Percentiles rank a stretch among this genome's conserved stretches.
Evolutionary conservation across 1,140 invertebrate genomes (phyloP).

Genomic region (Triops longicaudatus): DNA sequence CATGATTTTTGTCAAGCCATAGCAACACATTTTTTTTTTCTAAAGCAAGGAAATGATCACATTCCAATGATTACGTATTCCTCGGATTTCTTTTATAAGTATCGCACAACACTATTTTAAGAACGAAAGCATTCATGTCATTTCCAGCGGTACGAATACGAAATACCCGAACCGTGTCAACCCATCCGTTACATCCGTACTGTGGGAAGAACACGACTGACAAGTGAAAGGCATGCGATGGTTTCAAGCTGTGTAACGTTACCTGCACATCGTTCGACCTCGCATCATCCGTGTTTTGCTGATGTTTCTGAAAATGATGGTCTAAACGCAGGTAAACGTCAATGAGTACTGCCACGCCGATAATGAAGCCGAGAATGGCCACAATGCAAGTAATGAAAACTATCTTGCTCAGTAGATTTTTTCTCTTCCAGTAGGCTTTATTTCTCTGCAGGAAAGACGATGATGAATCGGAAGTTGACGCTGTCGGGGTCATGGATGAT

Average conservation of each 20-base stretch:
- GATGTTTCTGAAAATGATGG: background rate
- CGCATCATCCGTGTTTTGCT: background rate
- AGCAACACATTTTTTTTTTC: background rate
- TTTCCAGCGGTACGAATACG: background rate
- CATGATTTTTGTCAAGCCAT: background rate
- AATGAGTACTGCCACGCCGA: constrained; percentile 22
- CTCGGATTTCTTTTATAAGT: too few relatives aligned
- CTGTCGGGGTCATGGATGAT: background rate
- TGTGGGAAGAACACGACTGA: too few relatives aligned
- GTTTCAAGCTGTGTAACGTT: background rate
- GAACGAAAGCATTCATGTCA: background rate
- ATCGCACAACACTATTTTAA: background rate
- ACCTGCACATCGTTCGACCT: constrained; percentile 3
- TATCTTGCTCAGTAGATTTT: background rate
- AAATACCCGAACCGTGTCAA: background rate
- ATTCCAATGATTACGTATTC: background rate
- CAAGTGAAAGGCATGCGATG: background rate
- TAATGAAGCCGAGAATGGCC: constrained; percentile 15
- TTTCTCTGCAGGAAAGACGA: background rate
- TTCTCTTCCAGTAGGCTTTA: background rate
- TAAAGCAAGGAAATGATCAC: background rate
- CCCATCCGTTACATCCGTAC: background rate
- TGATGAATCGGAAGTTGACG: background rate
- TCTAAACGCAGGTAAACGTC: constrained; percentile 26
- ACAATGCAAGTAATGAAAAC: background rate